Evolutionary conservation across 2,113 vertebrate genomes (phyloP).

Genomic region (Procavia capensis): DNA sequence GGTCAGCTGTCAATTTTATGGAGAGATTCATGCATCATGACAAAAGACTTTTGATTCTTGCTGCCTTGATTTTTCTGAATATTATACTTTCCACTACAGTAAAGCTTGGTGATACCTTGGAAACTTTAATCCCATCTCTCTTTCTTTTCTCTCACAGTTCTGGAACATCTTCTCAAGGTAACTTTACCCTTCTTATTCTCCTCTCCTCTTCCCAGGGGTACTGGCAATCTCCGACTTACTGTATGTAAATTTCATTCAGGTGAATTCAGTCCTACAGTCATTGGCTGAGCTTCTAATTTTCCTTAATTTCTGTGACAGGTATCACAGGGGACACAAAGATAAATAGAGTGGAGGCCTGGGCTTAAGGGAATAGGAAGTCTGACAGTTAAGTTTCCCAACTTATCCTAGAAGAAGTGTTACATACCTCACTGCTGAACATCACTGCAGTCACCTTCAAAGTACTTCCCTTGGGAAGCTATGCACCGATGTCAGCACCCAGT

Average conservation of each 20-base stretch:
- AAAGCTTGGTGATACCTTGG: neutral
- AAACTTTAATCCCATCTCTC: neutral
- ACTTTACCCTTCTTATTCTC: neutral
- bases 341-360: neutral
- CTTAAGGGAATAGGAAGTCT: neutral
- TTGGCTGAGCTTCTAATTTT: neutral
- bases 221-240: neutral
- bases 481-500: too few relatives aligned
- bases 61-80: neutral
- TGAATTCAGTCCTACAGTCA: neutral
- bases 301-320: neutral
- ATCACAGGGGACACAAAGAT: neutral
- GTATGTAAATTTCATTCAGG: constrained; percentile 12
- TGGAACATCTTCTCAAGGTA: neutral
- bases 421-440: too few relatives aligned
- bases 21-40: neutral
- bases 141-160: neutral
- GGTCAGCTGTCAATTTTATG: neutral
- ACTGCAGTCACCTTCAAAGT: too few relatives aligned
- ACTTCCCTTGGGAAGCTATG: too few relatives aligned
- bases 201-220: neutral
- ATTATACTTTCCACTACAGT: neutral
- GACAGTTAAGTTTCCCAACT: too few relatives aligned
- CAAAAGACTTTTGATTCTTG: neutral
- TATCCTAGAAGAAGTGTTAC: too few relatives aligned